Conservation (phyloP, 1,140 invertebrate species). For the Mycetomoellerius zeteki region DNA sequence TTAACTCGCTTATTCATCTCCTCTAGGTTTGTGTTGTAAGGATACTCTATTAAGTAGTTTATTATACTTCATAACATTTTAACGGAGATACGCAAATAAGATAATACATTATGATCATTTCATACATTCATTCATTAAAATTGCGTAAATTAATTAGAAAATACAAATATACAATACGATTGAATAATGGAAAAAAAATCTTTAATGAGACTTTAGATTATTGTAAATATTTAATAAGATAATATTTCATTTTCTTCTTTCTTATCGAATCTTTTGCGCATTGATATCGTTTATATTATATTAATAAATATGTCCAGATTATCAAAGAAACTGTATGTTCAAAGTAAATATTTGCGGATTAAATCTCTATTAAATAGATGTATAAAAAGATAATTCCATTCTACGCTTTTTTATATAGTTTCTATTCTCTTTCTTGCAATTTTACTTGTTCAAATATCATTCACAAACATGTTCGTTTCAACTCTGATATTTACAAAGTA, state of each 20-base stretch:
- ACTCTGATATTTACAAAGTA: constrained; percentile 12
- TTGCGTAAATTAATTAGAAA: background rate
- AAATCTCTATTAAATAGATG: background rate
- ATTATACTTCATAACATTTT: background rate
- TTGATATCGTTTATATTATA: background rate
- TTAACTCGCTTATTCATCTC: background rate
- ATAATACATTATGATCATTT: background rate
- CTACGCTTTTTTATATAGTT: background rate
- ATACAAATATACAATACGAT: background rate
- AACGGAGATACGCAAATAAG: background rate
- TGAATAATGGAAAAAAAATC: background rate
- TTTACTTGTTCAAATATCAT: background rate
- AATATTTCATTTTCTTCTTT: constrained; percentile 8
- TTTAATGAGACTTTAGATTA: background rate
- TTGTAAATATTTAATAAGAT: background rate
- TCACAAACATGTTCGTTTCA: constrained; percentile 14
- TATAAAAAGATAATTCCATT: background rate
- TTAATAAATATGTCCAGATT: background rate
- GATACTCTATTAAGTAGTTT: background rate
- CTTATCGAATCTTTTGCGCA: background rate
- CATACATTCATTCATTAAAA: background rate
- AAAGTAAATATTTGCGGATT: background rate
- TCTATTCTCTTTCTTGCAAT: background rate
- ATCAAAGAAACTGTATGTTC: background rate
- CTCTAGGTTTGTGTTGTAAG: constrained; percentile 6